Percentiles rank a stretch among this genome's conserved stretches.
phyloP scores from a whole-genome alignment of 2,888 invertebrate genomes.

The Tiliacea citrago region DNA sequence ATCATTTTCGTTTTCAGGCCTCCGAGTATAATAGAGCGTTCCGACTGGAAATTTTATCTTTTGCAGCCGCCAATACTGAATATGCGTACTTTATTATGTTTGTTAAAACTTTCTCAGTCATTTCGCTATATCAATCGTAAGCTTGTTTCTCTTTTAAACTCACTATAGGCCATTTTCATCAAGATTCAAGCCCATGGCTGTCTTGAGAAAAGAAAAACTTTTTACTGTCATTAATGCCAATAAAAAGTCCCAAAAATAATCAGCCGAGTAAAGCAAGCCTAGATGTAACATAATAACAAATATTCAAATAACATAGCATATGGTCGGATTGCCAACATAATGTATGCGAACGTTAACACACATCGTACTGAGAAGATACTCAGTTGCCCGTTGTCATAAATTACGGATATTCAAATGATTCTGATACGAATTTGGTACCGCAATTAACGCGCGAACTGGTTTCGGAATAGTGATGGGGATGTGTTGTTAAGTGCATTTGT shows the following conservation, averaged over 20 bases:
- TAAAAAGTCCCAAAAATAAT: constrained; percentile 29
- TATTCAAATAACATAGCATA: constrained; percentile 60
- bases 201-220: not conserved
- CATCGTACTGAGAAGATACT: constrained; percentile 84
- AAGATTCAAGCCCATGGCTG: not conserved
- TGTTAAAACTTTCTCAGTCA: not conserved
- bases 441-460: constrained; percentile 90
- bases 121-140: not conserved
- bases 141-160: too few relatives aligned
- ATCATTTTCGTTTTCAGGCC: too few relatives aligned
- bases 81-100: not conserved
- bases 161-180: not conserved
- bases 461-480: constrained; percentile 77
- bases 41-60: too few relatives aligned
- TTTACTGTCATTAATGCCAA: not conserved
- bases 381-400: constrained; percentile 85
- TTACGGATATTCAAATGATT: constrained; percentile 89
- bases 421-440: constrained; percentile 89
- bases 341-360: constrained; percentile 85
- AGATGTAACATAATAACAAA: constrained; percentile 53
- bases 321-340: constrained; percentile 73
- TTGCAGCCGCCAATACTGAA: not conserved
- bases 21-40: too few relatives aligned
- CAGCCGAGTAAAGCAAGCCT: constrained; percentile 14
- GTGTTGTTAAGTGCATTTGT: constrained; percentile 52